phyloP scores from a whole-genome alignment of 2,113 vertebrate species.

The Ceyx margarethae region DNA sequence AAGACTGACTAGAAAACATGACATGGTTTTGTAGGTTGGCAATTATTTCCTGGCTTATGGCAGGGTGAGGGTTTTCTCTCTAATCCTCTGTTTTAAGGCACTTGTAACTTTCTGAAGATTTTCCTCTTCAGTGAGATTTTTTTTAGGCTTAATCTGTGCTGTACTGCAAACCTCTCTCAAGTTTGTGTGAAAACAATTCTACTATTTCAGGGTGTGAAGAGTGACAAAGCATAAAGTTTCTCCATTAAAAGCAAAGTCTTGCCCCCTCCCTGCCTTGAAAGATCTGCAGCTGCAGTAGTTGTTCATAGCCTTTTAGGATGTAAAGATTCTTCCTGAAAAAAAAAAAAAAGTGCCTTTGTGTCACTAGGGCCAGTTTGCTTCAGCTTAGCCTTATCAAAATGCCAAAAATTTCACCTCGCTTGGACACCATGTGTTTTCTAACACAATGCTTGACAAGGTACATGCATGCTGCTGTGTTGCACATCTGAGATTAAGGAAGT shows the following conservation, averaged over 20 bases:
- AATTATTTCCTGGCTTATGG: neutral
- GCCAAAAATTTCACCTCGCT: neutral
- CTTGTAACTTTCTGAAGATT: conserved; percentile 27
- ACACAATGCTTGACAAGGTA: neutral
- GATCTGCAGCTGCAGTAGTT: neutral
- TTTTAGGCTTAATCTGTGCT: conserved; percentile 21
- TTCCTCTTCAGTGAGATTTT: conserved; percentile 18
- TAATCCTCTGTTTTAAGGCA: conserved; percentile 37
- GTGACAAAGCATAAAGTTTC: conserved; percentile 36
- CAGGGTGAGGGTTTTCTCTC: neutral
- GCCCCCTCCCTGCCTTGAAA: neutral
- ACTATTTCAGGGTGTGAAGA: neutral
- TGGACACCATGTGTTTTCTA: neutral
- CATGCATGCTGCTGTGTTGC: neutral
- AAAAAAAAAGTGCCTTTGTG: neutral
- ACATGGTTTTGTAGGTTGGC: neutral
- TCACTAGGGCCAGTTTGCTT: neutral
- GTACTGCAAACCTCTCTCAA: conserved; percentile 33
- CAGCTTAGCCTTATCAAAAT: neutral
- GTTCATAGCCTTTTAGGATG: neutral
- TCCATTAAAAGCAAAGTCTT: conserved; percentile 8
- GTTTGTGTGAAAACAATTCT: conserved; percentile 30
- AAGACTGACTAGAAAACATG: neutral
- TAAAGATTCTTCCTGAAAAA: neutral
- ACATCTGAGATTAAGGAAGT: neutral